Conservation (phyloP, 35 echinoderm and acorn worm genomes). For the Chiridota heheva region DNA sequence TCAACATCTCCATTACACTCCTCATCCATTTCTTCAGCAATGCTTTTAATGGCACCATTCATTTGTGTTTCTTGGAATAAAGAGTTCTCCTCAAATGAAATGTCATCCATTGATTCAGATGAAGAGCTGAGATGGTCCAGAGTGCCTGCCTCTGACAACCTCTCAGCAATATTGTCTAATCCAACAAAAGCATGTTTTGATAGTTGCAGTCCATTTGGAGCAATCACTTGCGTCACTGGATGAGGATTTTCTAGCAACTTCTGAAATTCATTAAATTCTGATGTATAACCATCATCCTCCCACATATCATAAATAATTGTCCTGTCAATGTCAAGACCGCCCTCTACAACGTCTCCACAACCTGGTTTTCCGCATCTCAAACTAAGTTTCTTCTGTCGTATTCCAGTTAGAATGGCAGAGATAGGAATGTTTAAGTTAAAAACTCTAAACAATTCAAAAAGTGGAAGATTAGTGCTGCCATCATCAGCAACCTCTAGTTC, state of each 20-base stretch:
- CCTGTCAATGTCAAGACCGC: slow-evolving; percentile 9
- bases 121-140: slow-evolving; percentile 12
- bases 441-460: slow-evolving; percentile 41
- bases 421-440: slow-evolving; percentile 51
- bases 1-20: no score
- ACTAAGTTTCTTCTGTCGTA: slow-evolving; percentile 66
- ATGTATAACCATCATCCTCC: no score
- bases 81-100: slow-evolving; percentile 17
- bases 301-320: slow-evolving; percentile 1
- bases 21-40: no score
- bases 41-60: no score
- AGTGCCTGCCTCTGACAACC: slow-evolving; percentile 10
- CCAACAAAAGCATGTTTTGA: slow-evolving; percentile 29
- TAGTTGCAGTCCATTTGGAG: slow-evolving; percentile 15
- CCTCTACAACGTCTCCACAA: slow-evolving; percentile 27
- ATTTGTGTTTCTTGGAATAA: neutral
- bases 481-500: slow-evolving; percentile 54
- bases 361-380: slow-evolving; percentile 29
- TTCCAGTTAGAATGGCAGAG: slow-evolving; percentile 56
- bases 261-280: no score
- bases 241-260: slow-evolving; percentile 23
- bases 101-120: slow-evolving; percentile 18
- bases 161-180: slow-evolving; percentile 38
- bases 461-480: slow-evolving; percentile 63
- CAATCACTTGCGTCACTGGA: slow-evolving; percentile 26